Evolutionary conservation across 2,888 invertebrate genomes (phyloP).

Genomic region (Celastrina argiolus): DNA sequence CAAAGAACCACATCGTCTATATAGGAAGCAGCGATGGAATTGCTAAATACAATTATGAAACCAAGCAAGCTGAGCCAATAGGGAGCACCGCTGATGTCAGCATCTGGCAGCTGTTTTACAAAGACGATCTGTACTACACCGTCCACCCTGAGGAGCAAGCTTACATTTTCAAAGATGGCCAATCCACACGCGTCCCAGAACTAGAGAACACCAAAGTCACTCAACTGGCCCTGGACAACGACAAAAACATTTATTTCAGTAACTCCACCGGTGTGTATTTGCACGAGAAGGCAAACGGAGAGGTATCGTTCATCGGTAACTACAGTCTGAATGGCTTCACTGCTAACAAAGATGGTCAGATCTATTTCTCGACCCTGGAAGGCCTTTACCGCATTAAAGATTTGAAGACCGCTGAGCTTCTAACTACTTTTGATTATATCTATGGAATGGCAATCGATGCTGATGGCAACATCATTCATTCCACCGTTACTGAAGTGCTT

Average conservation of each 20-base stretch:
- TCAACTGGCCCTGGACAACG: constrained; percentile 36
- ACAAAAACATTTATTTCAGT: constrained; percentile 37
- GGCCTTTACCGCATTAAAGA: constrained; percentile 36
- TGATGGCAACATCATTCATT: constrained; percentile 37
- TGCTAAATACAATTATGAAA: constrained; percentile 47
- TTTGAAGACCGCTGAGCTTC: constrained; percentile 30
- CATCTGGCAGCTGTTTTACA: constrained; percentile 62
- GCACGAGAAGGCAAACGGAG: constrained; percentile 28
- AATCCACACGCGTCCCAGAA: constrained; percentile 31
- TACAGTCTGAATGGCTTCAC: constrained; percentile 38
- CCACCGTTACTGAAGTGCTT: constrained; percentile 31
- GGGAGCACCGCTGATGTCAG: constrained; percentile 38
- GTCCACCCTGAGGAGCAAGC: constrained; percentile 39
- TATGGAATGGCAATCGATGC: constrained; percentile 37
- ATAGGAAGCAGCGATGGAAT: constrained; percentile 55
- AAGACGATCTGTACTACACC: constrained; percentile 52
- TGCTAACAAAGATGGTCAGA: constrained; percentile 37
- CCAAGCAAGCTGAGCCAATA: constrained; percentile 41
- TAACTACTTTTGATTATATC: constrained; percentile 30
- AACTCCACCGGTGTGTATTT: constrained; percentile 39
- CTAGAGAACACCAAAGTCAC: constrained; percentile 34
- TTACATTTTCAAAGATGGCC: constrained; percentile 32
- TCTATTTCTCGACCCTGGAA: constrained; percentile 39
- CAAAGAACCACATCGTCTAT: constrained; percentile 44
- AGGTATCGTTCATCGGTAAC: constrained; percentile 32